Evolutionary conservation across 2,888 invertebrate species (phyloP).

Genomic region (Lepidocyrtinus sp.): DNA sequence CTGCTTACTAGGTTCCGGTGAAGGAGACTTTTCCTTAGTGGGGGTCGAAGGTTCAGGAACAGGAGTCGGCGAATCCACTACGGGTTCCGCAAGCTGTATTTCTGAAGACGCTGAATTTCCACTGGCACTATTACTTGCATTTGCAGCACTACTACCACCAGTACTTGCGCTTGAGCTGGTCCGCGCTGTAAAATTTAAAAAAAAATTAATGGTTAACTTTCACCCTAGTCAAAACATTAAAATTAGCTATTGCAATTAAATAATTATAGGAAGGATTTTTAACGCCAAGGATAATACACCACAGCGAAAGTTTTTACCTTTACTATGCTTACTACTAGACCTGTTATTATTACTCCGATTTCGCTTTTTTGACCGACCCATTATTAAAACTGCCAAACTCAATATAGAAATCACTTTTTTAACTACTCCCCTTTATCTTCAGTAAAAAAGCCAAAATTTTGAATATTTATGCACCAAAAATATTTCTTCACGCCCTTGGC

Average conservation of each 20-base stretch:
- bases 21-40: constrained; percentile 52
- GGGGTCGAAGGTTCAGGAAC: constrained; percentile 53
- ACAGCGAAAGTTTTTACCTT: constrained; percentile 41
- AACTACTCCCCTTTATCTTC: background rate
- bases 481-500: constrained; percentile 54
- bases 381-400: constrained; percentile 30
- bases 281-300: background rate
- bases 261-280: too few species aligned
- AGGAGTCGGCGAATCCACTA: constrained; percentile 23
- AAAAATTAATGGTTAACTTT: background rate
- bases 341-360: constrained; percentile 42
- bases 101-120: constrained; percentile 32
- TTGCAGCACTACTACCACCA: constrained; percentile 36
- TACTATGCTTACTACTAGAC: constrained; percentile 48
- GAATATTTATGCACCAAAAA: constrained; percentile 30
- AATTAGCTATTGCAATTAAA: too few species aligned
- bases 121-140: constrained; percentile 21
- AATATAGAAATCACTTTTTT: constrained; percentile 46
- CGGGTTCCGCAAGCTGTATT: constrained; percentile 39
- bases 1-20: constrained; percentile 60
- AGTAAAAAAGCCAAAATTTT: background rate
- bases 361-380: constrained; percentile 51
- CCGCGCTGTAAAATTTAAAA: constrained; percentile 37
- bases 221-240: too few species aligned
- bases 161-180: constrained; percentile 55